A percentile compares a stretch with the other conserved stretches of the same genome.
phyloP scores from a whole-genome alignment of 2,113 vertebrate genomes.

The Brienomyrus brachyistius region DNA sequence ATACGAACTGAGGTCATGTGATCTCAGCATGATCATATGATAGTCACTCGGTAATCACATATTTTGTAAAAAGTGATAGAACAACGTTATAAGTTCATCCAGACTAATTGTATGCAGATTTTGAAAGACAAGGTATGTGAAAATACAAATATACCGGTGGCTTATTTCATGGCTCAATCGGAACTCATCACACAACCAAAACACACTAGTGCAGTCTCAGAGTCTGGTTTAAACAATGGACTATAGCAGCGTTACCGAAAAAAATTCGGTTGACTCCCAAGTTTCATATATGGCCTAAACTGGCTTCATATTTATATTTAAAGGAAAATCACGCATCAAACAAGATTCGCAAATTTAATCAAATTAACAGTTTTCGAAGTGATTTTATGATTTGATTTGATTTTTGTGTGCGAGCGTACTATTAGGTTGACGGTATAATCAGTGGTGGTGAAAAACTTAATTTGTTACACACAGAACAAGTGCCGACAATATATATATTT shows the following conservation, averaged over 20 bases:
- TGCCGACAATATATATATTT: background rate
- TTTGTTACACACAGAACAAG: background rate
- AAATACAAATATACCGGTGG: background rate
- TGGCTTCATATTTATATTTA: background rate
- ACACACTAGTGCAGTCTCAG: background rate
- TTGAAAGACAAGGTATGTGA: background rate
- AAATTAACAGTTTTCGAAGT: background rate
- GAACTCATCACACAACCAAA: background rate
- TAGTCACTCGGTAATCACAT: background rate
- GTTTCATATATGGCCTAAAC: background rate
- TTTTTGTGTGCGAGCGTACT: background rate
- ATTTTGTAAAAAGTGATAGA: background rate
- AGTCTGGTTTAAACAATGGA: background rate
- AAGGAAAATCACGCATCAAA: background rate
- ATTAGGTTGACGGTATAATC: background rate
- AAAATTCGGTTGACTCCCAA: background rate
- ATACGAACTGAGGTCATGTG: background rate
- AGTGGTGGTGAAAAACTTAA: background rate
- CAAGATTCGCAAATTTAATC: background rate
- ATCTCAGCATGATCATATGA: background rate
- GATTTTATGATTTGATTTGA: background rate
- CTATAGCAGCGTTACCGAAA: background rate
- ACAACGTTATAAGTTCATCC: background rate
- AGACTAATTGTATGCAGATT: background rate
- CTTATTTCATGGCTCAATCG: background rate